Conservation (phyloP, 2,888 invertebrate genomes). For the Nephrotoma guestfalica region DNA sequence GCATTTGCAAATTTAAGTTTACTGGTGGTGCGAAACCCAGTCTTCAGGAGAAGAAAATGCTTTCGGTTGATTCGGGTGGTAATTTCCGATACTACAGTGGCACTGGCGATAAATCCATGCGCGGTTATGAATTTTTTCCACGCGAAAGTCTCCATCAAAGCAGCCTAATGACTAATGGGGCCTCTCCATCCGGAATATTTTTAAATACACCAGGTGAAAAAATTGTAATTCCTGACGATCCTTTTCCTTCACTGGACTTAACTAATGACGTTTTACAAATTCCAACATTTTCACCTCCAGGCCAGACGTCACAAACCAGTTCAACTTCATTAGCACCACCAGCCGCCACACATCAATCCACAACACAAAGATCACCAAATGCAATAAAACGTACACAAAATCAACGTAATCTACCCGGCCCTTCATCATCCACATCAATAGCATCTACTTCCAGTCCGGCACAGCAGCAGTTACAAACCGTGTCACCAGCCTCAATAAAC, state of each 20-base stretch:
- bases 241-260: constrained; percentile 23
- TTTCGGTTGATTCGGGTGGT: constrained; percentile 78
- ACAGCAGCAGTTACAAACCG: constrained; percentile 17
- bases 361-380: neutral
- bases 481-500: constrained; percentile 15
- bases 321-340: neutral
- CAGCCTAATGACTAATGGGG: constrained; percentile 34
- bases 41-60: constrained; percentile 81
- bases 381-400: constrained; percentile 15
- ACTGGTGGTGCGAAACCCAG: constrained; percentile 82
- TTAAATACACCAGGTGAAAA: constrained; percentile 38
- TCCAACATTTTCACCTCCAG: constrained; percentile 23
- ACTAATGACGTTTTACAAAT: constrained; percentile 28
- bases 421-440: constrained; percentile 14
- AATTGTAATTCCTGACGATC: constrained; percentile 18
- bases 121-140: constrained; percentile 63
- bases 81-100: constrained; percentile 79
- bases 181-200: constrained; percentile 37
- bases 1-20: constrained; percentile 87
- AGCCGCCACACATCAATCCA: neutral
- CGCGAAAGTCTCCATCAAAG: constrained; percentile 52
- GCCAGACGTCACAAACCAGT: neutral
- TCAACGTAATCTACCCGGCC: constrained; percentile 19
- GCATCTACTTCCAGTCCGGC: neutral
- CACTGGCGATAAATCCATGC: constrained; percentile 64